Evolutionary conservation across 2,888 invertebrate species (phyloP).

Genomic region (Galerucella nymphaeae): DNA sequence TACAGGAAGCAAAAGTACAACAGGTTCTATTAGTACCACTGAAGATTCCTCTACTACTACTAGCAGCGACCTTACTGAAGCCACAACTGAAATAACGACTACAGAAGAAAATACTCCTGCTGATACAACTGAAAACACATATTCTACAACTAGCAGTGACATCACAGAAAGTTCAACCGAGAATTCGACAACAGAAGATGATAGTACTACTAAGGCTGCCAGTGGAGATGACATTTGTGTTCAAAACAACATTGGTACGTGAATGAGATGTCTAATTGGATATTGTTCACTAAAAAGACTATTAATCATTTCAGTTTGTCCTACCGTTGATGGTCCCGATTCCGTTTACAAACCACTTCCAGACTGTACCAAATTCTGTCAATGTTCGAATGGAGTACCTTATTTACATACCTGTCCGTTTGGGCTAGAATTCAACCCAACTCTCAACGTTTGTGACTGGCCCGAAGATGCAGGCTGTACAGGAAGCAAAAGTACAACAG

Average conservation of each 20-base stretch:
- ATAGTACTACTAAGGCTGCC: background rate
- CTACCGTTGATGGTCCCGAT: conserved; percentile 32
- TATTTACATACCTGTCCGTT: conserved; percentile 42
- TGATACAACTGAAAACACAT: no score
- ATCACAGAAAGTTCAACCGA: no score
- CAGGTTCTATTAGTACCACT: no score
- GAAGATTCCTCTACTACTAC: no score
- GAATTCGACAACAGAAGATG: no score
- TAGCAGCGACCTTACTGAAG: no score
- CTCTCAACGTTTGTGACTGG: conserved; percentile 26
- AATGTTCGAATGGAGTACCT: conserved; percentile 45
- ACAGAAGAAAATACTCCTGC: no score
- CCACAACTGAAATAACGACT: no score
- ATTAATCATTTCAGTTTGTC: conserved; percentile 30
- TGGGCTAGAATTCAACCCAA: conserved; percentile 44
- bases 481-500: accelerated
- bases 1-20: background rate
- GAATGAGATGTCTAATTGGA: background rate
- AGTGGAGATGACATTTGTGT: background rate
- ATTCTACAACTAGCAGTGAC: no score
- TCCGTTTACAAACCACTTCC: conserved; percentile 34
- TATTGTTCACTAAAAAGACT: background rate
- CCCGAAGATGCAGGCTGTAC: conserved; percentile 23
- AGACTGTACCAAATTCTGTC: conserved; percentile 44
- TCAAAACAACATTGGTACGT: background rate